Evolutionary conservation across 2,797 vertebrate species (phyloP).

Genomic region (Labeo calbasu): DNA sequence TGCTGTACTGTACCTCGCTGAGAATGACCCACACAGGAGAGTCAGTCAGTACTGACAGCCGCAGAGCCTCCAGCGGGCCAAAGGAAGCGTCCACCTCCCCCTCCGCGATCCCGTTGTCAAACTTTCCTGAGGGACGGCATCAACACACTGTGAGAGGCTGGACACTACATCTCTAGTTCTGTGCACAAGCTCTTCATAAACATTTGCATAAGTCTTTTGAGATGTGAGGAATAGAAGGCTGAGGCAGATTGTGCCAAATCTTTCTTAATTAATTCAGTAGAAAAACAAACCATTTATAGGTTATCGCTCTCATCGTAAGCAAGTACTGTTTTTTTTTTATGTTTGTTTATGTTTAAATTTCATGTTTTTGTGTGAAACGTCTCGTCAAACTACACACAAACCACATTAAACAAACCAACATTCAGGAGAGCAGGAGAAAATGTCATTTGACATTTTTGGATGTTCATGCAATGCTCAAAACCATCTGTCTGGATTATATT

Average conservation of each 20-base stretch:
- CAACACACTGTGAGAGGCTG: background rate
- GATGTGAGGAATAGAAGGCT: background rate
- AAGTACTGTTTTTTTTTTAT: constrained; percentile 49
- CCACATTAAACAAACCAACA: background rate
- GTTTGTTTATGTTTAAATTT: constrained; percentile 36
- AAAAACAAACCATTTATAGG: constrained; percentile 49
- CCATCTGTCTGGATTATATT: constrained; percentile 24
- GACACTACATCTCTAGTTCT: background rate
- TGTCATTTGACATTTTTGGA: no score
- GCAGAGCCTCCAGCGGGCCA: constrained; percentile 91
- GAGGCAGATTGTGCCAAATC: constrained; percentile 40
- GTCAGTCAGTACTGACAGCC: constrained; percentile 91
- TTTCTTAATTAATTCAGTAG: constrained; percentile 56
- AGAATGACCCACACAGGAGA: constrained; percentile 98
- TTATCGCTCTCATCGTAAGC: constrained; percentile 45
- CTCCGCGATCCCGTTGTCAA: constrained; percentile 91
- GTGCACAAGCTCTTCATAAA: background rate
- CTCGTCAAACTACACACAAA: background rate
- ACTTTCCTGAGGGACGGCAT: constrained; percentile 79
- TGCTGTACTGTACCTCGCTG: constrained; percentile 83
- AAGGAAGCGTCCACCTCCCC: constrained; percentile 93
- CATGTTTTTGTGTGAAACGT: constrained; percentile 59
- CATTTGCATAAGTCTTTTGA: background rate
- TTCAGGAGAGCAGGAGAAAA: background rate
- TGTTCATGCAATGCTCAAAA: background rate